Evolutionary conservation across 2,888 invertebrate genomes (phyloP).

Genomic region (Athetis lepigone): DNA sequence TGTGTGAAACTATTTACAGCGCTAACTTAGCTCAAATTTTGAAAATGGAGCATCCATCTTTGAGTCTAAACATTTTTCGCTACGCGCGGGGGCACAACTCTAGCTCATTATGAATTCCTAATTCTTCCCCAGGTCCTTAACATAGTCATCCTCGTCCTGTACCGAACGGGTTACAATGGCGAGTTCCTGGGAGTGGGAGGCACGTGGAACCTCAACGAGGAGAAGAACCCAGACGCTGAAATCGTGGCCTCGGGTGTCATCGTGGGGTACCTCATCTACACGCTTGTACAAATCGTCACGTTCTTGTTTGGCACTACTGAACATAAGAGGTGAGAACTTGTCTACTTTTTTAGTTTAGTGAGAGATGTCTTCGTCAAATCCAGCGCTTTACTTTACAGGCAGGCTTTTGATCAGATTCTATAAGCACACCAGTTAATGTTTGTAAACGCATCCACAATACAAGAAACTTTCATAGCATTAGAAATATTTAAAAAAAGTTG

Average conservation of each 20-base stretch:
- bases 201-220: constrained; percentile 97
- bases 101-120: neutral
- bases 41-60: no score
- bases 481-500: no score
- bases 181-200: constrained; percentile 96
- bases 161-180: constrained; percentile 95
- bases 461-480: no score
- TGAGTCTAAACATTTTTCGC: no score
- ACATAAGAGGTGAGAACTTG: constrained; percentile 92
- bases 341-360: neutral
- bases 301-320: constrained; percentile 94
- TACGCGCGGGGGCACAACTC: neutral
- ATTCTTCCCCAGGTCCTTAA: constrained; percentile 93
- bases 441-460: no score
- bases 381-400: no score
- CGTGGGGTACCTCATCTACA: constrained; percentile 96
- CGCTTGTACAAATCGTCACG: constrained; percentile 93
- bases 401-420: no score
- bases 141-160: constrained; percentile 94
- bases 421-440: no score
- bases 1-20: no score
- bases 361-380: neutral
- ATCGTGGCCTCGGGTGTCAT: constrained; percentile 96
- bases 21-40: no score
- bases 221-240: constrained; percentile 96